These are phyloP conservation scores for Eulemur coronatus DNA, from an alignment of 2,797 vertebrate genomes.

Conservation along the genomic window DNA sequence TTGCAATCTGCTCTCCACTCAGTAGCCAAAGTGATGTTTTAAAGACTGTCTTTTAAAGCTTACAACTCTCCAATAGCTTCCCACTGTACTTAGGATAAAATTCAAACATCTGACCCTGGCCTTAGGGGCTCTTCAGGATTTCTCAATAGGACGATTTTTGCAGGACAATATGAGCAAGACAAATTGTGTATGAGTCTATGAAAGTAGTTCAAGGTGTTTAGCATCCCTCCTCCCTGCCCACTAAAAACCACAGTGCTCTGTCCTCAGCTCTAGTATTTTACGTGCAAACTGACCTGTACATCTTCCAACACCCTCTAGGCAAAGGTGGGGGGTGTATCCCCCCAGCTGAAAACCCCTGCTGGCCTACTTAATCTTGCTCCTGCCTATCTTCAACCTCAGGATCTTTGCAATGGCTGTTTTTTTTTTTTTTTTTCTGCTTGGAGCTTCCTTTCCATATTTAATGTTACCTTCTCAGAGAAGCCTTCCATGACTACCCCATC, in stretches of 20 bases:
- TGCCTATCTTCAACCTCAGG: neutral
- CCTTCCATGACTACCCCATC: neutral
- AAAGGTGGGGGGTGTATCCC: neutral
- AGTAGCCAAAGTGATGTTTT: neutral
- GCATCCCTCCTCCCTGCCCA: neutral
- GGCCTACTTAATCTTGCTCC: neutral
- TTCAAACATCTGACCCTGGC: neutral
- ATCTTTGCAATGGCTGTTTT: neutral
- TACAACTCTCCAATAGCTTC: neutral
- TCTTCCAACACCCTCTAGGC: neutral
- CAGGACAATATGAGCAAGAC: neutral
- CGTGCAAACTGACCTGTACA: neutral
- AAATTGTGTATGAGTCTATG: neutral
- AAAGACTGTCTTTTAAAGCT: neutral
- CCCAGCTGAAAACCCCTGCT: neutral
- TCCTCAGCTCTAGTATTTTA: neutral
- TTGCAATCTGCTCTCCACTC: neutral
- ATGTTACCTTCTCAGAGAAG: neutral
- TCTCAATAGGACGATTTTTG: neutral
- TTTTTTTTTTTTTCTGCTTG: neutral
- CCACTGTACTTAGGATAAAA: neutral
- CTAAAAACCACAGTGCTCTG: neutral
- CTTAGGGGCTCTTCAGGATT: neutral
- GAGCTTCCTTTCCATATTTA: neutral
- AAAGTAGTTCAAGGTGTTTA: neutral